Percentiles rank a stretch among this genome's conserved stretches.
Evolutionary conservation across 2,888 invertebrate species (phyloP).

Genomic region (Thalpophila matura): DNA sequence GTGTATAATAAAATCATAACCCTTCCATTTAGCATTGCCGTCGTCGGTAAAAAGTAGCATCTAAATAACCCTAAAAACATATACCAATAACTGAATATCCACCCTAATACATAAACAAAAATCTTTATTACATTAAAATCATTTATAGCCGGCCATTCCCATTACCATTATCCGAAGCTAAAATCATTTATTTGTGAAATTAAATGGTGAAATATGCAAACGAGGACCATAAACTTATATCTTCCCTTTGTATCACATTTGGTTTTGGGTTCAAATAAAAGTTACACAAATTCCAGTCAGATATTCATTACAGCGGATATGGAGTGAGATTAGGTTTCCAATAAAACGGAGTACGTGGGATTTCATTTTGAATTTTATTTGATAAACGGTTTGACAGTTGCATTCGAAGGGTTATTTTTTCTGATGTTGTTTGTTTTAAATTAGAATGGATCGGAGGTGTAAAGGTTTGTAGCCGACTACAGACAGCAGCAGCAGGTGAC

Average conservation of each 20-base stretch:
- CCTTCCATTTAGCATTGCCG: too few relatives aligned
- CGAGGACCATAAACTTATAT: constrained; percentile 44
- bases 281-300: constrained; percentile 27
- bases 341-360: constrained; percentile 23
- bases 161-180: constrained; percentile 42
- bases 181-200: constrained; percentile 55
- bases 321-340: constrained; percentile 39
- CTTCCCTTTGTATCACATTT: constrained; percentile 24
- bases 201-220: constrained; percentile 60
- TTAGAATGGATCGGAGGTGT: too few relatives aligned
- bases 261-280: constrained; percentile 46
- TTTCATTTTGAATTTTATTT: constrained; percentile 44
- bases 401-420: neutral
- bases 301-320: constrained; percentile 40
- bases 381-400: constrained; percentile 5
- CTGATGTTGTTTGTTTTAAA: neutral
- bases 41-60: too few relatives aligned
- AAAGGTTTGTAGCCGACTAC: too few relatives aligned
- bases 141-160: constrained; percentile 26
- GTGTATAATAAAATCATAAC: too few relatives aligned
- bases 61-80: neutral
- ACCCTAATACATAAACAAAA: constrained; percentile 13
- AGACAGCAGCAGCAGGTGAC: too few relatives aligned
- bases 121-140: constrained; percentile 27
- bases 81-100: constrained; percentile 13